Evolutionary conservation across 2,888 invertebrate species (phyloP).

Genomic region (Drosophila atripex): DNA sequence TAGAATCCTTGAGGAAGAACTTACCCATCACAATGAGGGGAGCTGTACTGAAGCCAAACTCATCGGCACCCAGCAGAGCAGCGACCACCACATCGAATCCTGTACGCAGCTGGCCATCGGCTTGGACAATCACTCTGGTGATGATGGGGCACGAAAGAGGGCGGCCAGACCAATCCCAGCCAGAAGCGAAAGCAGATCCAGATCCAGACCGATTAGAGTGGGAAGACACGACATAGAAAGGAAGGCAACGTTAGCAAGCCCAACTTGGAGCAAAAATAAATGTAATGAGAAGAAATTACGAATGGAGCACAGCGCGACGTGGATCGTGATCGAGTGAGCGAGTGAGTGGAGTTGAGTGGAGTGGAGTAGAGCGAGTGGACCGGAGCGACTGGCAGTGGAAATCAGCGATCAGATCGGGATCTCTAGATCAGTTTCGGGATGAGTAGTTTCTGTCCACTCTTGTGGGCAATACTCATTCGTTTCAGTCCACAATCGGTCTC

Average conservation of each 20-base stretch:
- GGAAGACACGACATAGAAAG: slow-evolving; percentile 78
- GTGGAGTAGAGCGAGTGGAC: slow-evolving; percentile 38
- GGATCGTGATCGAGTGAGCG: slow-evolving; percentile 69
- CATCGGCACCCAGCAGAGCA: slow-evolving; percentile 98
- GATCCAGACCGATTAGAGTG: slow-evolving; percentile 38
- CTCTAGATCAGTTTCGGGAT: too few species aligned
- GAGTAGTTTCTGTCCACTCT: not conserved
- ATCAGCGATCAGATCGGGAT: not conserved
- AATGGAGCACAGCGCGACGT: slow-evolving; percentile 82
- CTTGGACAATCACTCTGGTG: slow-evolving; percentile 94
- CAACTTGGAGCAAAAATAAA: slow-evolving; percentile 46
- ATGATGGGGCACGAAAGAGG: not conserved
- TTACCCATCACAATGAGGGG: slow-evolving; percentile 96
- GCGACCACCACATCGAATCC: slow-evolving; percentile 98
- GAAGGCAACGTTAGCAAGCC: slow-evolving; percentile 69
- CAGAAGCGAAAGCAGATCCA: not conserved
- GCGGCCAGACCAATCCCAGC: not conserved
- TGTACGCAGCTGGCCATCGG: slow-evolving; percentile 97
- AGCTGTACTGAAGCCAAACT: slow-evolving; percentile 99
- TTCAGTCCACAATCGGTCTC: not conserved
- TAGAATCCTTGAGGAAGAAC: slow-evolving; percentile 9
- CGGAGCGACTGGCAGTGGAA: slow-evolving; percentile 29
- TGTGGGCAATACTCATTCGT: not conserved
- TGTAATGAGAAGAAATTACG: slow-evolving; percentile 82
- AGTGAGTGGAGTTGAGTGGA: slow-evolving; percentile 63